Evolutionary conservation across 1,140 invertebrate genomes (phyloP).

Genomic region (Akabosia matsudoensis): DNA sequence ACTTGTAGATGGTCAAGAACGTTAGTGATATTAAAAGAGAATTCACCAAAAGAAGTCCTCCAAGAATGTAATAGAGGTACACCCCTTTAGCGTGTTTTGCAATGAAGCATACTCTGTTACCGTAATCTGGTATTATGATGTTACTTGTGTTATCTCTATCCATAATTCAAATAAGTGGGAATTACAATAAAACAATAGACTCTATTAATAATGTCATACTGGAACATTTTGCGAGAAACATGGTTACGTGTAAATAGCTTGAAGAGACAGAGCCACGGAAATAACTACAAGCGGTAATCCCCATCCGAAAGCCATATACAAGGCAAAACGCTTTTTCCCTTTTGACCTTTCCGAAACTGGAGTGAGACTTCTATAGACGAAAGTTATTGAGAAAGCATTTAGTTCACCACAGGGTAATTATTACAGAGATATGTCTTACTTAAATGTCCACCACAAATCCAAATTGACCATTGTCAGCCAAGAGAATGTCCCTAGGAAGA

Average conservation of each 20-base stretch:
- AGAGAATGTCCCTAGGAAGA: constrained; percentile 38
- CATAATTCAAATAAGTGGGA: too few relatives aligned
- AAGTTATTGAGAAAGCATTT: neutral
- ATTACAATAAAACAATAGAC: neutral
- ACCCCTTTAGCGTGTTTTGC: neutral
- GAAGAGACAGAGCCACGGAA: neutral
- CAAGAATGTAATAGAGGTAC: constrained; percentile 30
- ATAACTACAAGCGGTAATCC: neutral
- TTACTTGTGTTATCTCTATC: constrained; percentile 15
- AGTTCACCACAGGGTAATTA: too few relatives aligned
- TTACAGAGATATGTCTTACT: constrained; percentile 1
- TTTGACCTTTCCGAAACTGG: constrained; percentile 19
- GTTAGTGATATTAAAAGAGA: constrained; percentile 7
- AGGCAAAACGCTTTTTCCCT: neutral
- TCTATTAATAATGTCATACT: neutral
- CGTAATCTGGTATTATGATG: constrained; percentile 28
- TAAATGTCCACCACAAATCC: constrained; percentile 40
- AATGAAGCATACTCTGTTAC: constrained; percentile 16
- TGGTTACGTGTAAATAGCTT: neutral
- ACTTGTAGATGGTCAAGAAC: constrained; percentile 14
- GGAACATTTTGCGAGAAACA: neutral
- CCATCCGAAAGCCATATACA: constrained; percentile 15
- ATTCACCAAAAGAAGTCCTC: constrained; percentile 14
- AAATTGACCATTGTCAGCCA: constrained; percentile 39
- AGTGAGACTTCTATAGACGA: constrained; percentile 3